Percentiles rank a stretch among this genome's conserved stretches.
These are phyloP conservation scores for Choristoneura rosaceana DNA, from an alignment of 2,888 invertebrate species.

Conservation along the genomic window DNA sequence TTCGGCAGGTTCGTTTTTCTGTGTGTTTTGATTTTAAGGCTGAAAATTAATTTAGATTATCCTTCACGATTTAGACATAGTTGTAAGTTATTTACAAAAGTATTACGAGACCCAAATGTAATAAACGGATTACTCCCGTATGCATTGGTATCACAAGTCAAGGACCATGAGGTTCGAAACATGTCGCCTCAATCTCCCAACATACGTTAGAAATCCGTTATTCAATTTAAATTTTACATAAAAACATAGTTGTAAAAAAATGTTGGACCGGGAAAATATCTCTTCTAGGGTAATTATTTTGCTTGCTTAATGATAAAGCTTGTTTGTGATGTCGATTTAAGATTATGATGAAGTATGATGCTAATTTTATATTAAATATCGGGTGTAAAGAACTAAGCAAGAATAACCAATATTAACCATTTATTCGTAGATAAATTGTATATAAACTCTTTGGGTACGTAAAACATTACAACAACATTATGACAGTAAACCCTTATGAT, in stretches of 20 bases:
- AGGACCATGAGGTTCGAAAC: not conserved
- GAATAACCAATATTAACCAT: not conserved
- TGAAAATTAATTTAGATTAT: not conserved
- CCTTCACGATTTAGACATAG: not conserved
- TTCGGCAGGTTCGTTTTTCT: not conserved
- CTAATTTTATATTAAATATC: too few relatives aligned
- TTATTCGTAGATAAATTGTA: slow-evolving; percentile 4
- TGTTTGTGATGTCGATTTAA: too few relatives aligned
- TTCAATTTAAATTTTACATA: too few relatives aligned
- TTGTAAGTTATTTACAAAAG: not conserved
- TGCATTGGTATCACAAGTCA: not conserved
- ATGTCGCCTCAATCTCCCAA: too few relatives aligned
- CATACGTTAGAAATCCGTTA: too few relatives aligned
- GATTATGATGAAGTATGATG: too few relatives aligned
- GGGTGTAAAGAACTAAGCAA: not conserved
- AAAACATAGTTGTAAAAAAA: too few relatives aligned
- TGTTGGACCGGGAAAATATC: too few relatives aligned
- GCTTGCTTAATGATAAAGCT: too few relatives aligned
- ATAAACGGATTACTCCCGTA: not conserved
- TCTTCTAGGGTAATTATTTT: too few relatives aligned
- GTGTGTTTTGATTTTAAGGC: not conserved
- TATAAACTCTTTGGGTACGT: slow-evolving; percentile 4
- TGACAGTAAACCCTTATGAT: not conserved
- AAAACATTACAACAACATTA: not conserved
- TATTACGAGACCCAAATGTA: not conserved